phyloP scores from a whole-genome alignment of 1,140 invertebrate genomes.

The Armadillidium nasatum region DNA sequence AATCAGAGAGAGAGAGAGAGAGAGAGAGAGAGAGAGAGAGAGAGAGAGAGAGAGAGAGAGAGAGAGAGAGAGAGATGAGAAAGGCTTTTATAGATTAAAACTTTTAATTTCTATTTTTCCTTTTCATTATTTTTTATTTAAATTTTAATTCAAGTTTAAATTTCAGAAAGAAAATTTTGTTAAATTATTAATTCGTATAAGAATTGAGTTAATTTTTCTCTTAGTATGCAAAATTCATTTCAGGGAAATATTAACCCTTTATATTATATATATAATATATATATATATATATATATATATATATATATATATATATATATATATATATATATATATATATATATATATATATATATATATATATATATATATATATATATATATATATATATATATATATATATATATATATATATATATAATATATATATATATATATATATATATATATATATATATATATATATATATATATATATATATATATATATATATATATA shows the following conservation, averaged over 20 bases:
- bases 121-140: too few relatives aligned
- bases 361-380: background rate
- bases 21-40: constrained; percentile 22
- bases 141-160: too few relatives aligned
- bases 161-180: too few relatives aligned
- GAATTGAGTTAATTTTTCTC: too few relatives aligned
- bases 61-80: too few relatives aligned
- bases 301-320: constrained; percentile 15
- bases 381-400: constrained; percentile 1
- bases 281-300: constrained; percentile 11
- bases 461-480: background rate
- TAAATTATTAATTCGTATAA: too few relatives aligned
- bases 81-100: too few relatives aligned
- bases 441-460: background rate
- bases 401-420: background rate
- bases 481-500: background rate
- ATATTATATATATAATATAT: background rate
- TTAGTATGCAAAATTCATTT: too few relatives aligned
- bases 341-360: constrained; percentile 15
- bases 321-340: constrained; percentile 15
- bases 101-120: too few relatives aligned
- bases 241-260: too few relatives aligned
- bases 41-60: constrained; percentile 21
- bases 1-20: constrained; percentile 6
- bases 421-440: background rate